phyloP scores from a whole-genome alignment of 1,140 invertebrate genomes.

The Cardiocondyla obscurior region DNA sequence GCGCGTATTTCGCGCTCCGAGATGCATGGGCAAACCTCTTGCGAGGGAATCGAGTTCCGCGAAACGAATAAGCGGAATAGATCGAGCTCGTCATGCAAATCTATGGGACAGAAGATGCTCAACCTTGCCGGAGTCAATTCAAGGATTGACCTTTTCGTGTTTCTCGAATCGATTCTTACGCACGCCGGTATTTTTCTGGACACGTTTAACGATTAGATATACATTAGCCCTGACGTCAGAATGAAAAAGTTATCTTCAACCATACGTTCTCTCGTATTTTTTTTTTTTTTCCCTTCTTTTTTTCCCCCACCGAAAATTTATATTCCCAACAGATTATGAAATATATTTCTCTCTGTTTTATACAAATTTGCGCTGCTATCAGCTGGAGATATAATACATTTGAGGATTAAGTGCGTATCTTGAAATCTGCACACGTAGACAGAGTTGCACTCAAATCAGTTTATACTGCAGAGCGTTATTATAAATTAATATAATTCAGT shows the following conservation, averaged over 20 bases:
- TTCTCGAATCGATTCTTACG: neutral
- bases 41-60: conserved; percentile 23
- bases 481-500: neutral
- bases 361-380: neutral
- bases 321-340: neutral
- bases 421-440: neutral
- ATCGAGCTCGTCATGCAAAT: conserved; percentile 20
- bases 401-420: neutral
- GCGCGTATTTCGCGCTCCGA: conserved; percentile 18
- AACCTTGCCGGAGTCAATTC: neutral
- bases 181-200: neutral
- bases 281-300: no score
- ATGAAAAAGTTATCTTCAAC: neutral
- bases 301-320: no score
- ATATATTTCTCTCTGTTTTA: neutral
- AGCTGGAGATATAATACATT: neutral
- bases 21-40: conserved; percentile 14
- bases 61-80: conserved; percentile 22
- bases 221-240: neutral
- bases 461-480: neutral
- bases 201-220: conserved; percentile 7
- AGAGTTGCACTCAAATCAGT: neutral
- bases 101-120: conserved; percentile 13
- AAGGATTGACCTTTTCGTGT: neutral
- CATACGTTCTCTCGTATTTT: neutral